Percentiles rank a stretch among this genome's conserved stretches.
Evolutionary conservation across 2,113 vertebrate species (phyloP).

Genomic region (Oncorhynchus kisutch): DNA sequence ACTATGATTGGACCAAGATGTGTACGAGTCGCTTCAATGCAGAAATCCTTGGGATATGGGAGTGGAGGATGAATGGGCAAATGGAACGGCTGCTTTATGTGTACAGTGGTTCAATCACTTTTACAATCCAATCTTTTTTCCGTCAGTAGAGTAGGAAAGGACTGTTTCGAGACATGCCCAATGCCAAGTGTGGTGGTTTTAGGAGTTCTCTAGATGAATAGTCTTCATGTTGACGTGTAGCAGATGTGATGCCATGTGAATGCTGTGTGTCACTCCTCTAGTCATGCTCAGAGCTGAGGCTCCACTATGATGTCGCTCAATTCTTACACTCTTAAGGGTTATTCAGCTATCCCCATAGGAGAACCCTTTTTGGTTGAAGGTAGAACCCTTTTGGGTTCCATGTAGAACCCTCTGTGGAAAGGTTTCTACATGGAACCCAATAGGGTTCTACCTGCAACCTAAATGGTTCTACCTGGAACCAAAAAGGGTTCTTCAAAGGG

Average conservation of each 20-base stretch:
- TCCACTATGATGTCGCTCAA: no score
- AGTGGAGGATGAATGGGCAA: constrained; percentile 14
- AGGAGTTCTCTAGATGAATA: constrained; percentile 49
- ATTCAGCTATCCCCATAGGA: no score
- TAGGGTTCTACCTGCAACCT: no score
- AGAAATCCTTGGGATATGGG: not conserved
- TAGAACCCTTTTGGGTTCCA: no score
- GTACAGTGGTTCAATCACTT: constrained; percentile 10
- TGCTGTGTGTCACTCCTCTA: constrained; percentile 45
- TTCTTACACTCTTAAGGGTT: no score
- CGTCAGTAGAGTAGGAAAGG: constrained; percentile 1
- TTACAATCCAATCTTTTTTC: constrained; percentile 23
- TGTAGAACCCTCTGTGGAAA: no score
- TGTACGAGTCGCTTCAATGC: not conserved
- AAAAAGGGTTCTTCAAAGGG: no score
- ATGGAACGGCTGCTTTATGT: constrained; percentile 30
- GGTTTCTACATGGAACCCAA: no score
- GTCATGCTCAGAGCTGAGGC: not conserved
- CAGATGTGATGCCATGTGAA: constrained; percentile 47
- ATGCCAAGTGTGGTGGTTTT: constrained; percentile 29
- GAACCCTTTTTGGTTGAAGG: no score
- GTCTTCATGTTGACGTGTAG: constrained; percentile 47
- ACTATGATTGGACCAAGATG: constrained; percentile 31
- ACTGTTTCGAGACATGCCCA: constrained; percentile 20
- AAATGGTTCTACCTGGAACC: no score